Conservation (phyloP, 2,113 vertebrate genomes). For the Marcusenius ussheri region DNA sequence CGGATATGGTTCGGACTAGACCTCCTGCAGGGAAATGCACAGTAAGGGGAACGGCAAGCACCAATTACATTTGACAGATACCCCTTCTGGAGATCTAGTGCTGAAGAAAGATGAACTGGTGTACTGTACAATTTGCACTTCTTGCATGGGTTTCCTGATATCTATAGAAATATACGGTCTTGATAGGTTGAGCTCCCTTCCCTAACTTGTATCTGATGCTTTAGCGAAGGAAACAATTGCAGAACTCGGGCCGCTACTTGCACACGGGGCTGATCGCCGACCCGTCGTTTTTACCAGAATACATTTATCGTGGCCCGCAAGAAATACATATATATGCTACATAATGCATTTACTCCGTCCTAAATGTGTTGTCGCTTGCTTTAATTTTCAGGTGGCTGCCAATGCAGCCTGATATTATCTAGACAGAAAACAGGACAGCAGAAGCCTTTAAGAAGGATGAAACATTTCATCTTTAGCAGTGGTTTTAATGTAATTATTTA, state of each 20-base stretch:
- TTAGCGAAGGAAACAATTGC: neutral
- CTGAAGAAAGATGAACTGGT: neutral
- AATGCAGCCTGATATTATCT: neutral
- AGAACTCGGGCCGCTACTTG: neutral
- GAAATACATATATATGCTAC: neutral
- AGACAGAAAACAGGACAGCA: neutral
- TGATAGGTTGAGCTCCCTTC: neutral
- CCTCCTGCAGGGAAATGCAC: neutral
- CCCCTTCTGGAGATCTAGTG: slow-evolving; percentile 18
- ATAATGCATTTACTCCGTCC: neutral
- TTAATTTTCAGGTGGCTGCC: neutral
- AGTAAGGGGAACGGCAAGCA: slow-evolving; percentile 15
- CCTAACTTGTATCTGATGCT: neutral
- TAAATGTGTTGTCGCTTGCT: neutral
- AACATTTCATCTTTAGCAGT: neutral
- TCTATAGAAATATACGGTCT: neutral
- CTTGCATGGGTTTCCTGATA: neutral
- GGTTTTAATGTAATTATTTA: neutral
- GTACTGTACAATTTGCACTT: neutral
- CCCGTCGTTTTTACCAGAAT: neutral
- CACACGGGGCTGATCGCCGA: neutral
- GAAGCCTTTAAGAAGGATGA: neutral
- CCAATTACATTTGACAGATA: slow-evolving; percentile 26
- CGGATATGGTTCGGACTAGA: neutral
- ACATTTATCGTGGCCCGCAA: neutral